These are phyloP conservation scores for Volucella inanis DNA, from an alignment of 2,888 invertebrate species.

Conservation along the genomic window DNA sequence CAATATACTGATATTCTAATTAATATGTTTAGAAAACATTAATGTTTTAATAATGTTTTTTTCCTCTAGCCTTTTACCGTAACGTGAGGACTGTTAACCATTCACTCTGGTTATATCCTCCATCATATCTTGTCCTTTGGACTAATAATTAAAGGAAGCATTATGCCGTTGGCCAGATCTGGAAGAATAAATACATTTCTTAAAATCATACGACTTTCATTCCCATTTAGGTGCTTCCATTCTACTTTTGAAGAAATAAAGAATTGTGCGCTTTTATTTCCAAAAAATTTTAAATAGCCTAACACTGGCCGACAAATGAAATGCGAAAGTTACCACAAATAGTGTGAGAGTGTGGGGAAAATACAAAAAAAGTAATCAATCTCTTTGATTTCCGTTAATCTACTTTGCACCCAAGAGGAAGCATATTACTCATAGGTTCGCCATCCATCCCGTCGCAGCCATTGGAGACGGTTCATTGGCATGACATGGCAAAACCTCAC, in stretches of 20 bases:
- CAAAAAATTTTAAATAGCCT: background rate
- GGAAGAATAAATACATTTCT: too few species aligned
- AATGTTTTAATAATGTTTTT: too few species aligned
- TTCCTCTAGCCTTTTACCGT: too few species aligned
- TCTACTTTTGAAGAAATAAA: background rate
- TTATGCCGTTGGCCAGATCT: too few species aligned
- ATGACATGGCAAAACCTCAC: constrained; percentile 1
- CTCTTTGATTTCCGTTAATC: constrained; percentile 67
- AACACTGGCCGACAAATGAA: constrained; percentile 26
- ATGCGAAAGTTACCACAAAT: constrained; percentile 2
- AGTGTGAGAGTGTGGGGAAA: background rate
- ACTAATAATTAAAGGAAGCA: too few species aligned
- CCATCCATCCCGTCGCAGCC: constrained; percentile 5
- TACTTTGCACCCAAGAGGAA: constrained; percentile 66
- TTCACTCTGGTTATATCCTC: too few species aligned
- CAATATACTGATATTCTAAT: too few species aligned
- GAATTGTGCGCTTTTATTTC: constrained; percentile 7
- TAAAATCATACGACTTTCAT: too few species aligned
- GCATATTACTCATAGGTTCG: constrained; percentile 43
- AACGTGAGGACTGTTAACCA: too few species aligned
- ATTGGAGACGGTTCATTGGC: constrained; percentile 42
- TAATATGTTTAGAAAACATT: too few species aligned
- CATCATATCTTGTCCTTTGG: too few species aligned
- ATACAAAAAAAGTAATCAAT: constrained; percentile 66
- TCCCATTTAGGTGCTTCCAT: background rate